Percentiles rank a stretch among this genome's conserved stretches.
Conservation (phyloP, 2,113 vertebrate genomes). For the sheep (Ovis aries) region DNA sequence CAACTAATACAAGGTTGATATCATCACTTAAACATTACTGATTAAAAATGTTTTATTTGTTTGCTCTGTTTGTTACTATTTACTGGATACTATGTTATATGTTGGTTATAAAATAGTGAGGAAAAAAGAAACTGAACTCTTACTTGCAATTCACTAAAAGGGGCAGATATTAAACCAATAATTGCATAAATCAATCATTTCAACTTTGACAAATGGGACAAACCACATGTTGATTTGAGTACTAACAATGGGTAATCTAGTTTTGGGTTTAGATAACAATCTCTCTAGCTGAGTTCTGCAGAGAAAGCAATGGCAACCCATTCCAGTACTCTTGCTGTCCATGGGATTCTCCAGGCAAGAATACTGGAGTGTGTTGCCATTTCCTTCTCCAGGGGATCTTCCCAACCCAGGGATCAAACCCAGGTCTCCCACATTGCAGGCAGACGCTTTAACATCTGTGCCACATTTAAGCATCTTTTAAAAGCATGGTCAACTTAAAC, state of each 20-base stretch:
- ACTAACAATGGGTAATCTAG: neutral
- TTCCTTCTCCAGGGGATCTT: too few relatives aligned
- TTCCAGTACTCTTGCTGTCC: neutral
- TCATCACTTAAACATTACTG: neutral
- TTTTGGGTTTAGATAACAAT: neutral
- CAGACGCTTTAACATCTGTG: too few relatives aligned
- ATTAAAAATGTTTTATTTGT: neutral
- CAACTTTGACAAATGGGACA: neutral
- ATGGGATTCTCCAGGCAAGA: too few relatives aligned
- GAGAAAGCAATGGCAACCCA: neutral
- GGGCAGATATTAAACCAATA: neutral
- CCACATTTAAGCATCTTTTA: neutral
- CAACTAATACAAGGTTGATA: neutral
- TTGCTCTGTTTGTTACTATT: neutral
- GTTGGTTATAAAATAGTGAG: neutral
- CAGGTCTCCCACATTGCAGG: too few relatives aligned
- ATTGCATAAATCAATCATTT: neutral
- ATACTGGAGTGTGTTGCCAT: too few relatives aligned
- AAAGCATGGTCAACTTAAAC: neutral
- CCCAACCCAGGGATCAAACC: rapidly evolving
- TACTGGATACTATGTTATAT: neutral
- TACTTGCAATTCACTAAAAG: neutral
- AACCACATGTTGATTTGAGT: neutral
- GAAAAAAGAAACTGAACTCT: neutral
- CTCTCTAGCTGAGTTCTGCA: neutral